A percentile compares a stretch with the other conserved stretches of the same genome.
phyloP scores from a whole-genome alignment of 2,888 invertebrate genomes.

The Athrips mouffetella region DNA sequence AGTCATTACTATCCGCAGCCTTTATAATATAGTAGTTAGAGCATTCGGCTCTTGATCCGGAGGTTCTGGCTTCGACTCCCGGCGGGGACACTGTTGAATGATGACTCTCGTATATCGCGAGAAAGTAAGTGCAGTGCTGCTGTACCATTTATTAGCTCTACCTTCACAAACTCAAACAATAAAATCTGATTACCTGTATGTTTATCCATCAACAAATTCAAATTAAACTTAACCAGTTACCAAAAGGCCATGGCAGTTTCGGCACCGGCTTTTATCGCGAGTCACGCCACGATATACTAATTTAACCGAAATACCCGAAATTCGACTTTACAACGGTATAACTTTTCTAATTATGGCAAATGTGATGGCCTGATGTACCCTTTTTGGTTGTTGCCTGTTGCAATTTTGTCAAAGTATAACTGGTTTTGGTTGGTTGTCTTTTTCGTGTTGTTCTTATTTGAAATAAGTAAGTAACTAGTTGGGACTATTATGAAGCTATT shows the following conservation, averaged over 20 bases:
- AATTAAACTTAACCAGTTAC: conserved; percentile 17
- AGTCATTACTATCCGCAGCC: too few species aligned
- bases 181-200: conserved; percentile 8
- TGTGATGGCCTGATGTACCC: conserved; percentile 57
- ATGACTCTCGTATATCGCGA: too few species aligned
- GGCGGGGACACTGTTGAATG: too few species aligned
- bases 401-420: conserved; percentile 40
- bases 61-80: too few species aligned
- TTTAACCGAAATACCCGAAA: conserved; percentile 30
- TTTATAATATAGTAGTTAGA: too few species aligned
- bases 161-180: background rate
- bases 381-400: conserved; percentile 58
- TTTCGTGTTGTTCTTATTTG: background rate
- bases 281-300: conserved; percentile 69
- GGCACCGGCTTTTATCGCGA: conserved; percentile 51
- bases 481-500: too few species aligned
- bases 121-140: too few species aligned
- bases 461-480: too few species aligned
- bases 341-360: conserved; percentile 71
- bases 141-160: background rate
- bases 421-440: conserved; percentile 14
- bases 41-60: too few species aligned
- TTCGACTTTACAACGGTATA: conserved; percentile 61
- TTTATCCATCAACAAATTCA: conserved; percentile 8
- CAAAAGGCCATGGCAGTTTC: conserved; percentile 43